Base-by-base conservation (phyloP, 1,140 invertebrate genomes). In the Neodiprion virginianus region DNA sequence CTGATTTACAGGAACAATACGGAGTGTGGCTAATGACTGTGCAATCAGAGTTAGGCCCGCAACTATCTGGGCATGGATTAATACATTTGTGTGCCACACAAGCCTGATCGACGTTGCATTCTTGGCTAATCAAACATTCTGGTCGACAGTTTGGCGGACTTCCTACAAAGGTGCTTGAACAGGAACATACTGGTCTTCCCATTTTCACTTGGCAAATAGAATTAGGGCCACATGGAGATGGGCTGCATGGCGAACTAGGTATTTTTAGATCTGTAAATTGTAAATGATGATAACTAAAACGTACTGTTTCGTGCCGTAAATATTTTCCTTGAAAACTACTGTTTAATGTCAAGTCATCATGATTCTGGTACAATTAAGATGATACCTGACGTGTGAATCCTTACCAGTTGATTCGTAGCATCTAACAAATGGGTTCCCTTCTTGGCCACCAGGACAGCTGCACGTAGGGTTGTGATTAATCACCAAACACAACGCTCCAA, bases 381-480 rank as follows among this genome's bases (percentile, higher is more conserved):
- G 28, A 40, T 40, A 40, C 28, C 28, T 3, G 28, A 40, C 5
- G 28, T 40, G 28, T 40, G 28, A 50, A 67, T 53, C 61, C 78
- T 78, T 75, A 80, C 80, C 85, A 49, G 89, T 84, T 40, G 90
- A 87, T 65, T 84, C 84, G 70, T 90, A 89, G 80, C 96, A 97
- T 67, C 90, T 92, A 17, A 92, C 89, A 80, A 96, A 96, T 48
- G 95, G 95, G 92, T 97, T 94, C 28, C 95, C 95, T 75, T 92
- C 90, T 82, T 92, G 91, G 53, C 92, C 93, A n/a, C 89, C 85
- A 40, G 93, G 90, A 86, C 95, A 96, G 67, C 90, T 93, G 81
- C 95, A 96, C 75, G 96, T 92, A 3, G 95, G 95, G 85, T 95
- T 95, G 80, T 96, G 95, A 84, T 96, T 95, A 40, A 95, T 90